Base-by-base conservation (phyloP, 1,140 invertebrate species). In the Drosophila nigromelanica region DNA sequence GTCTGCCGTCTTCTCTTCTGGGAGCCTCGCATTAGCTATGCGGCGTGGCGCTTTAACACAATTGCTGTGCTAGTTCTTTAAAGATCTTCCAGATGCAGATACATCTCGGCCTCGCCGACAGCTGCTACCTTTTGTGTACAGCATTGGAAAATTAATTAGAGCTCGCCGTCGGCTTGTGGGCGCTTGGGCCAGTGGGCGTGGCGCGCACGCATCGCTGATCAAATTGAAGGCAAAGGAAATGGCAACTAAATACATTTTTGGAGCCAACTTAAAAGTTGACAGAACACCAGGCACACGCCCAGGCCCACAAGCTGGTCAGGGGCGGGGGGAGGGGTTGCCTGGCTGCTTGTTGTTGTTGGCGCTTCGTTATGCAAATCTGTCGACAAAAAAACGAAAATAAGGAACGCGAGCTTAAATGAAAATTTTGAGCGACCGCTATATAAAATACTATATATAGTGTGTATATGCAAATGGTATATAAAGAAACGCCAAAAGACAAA, bases 311-410 rank as follows among this genome's bases (percentile, higher is more conserved):
- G 4, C 0, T 15, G 37, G 37, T 5, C 11, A 39, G 15, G 48
- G 18, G n/a, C 5, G 14, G 47, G 6, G 64, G 42, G 39, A 14
- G 14, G 51, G 14, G 21, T 6, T 6, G 27, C 0, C 33, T 35
- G 5, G 30, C 35, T 48, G 43, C 33, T 66, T 50, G 52, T 73
- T 76, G 79, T 24, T 24, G 21, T 24, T 24, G 21, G 0, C 21
- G 71, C 83, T 89, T 89, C 83, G 83, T 89, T 89, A 89, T 89
- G 83, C 83, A 89, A 89, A 89, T 89, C 50, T 54, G 52, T 42
- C 12, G 62, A 71, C 58, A 43, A 40, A 43, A 33, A 48, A 43
- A 64, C 73, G 35, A 62, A 72, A 69, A 73, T 30, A 30, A 52
- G 37, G 27, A 71, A 72, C 39, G 54, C 37, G 45, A 61, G 62